These are phyloP conservation scores for Cistogaster globosa DNA, from an alignment of 2,888 invertebrate genomes.

Conservation along the genomic window DNA sequence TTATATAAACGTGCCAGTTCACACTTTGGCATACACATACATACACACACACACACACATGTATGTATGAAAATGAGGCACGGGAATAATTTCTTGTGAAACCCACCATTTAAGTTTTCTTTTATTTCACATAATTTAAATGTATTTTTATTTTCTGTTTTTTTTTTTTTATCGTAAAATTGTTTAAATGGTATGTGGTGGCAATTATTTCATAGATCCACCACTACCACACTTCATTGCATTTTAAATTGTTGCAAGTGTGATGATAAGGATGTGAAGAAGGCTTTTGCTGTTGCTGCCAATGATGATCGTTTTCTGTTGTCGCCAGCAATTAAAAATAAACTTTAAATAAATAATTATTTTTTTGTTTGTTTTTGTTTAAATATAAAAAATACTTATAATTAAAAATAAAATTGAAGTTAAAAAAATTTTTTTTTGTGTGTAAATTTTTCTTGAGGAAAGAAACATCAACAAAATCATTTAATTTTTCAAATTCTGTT, in stretches of 20 bases:
- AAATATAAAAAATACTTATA: slow-evolving; percentile 24
- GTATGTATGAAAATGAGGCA: slow-evolving; percentile 59
- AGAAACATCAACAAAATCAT: slow-evolving; percentile 40
- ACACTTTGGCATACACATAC: slow-evolving; percentile 13
- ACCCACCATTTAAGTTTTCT: not conserved
- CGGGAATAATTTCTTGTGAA: slow-evolving; percentile 32
- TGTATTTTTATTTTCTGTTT: slow-evolving; percentile 24
- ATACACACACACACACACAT: not conserved
- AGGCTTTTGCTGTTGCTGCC: not conserved
- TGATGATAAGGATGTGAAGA: slow-evolving; percentile 30
- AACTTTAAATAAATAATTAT: slow-evolving; percentile 53
- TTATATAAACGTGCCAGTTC: slow-evolving; percentile 67
- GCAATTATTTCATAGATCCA: slow-evolving; percentile 65
- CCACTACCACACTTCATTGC: slow-evolving; percentile 58
- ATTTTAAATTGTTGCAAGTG: slow-evolving; percentile 52
- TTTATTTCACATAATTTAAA: slow-evolving; percentile 1
- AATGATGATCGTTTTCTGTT: slow-evolving; percentile 69
- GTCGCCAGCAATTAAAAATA: slow-evolving; percentile 72
- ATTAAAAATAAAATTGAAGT: slow-evolving; percentile 47
- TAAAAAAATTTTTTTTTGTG: not conserved
- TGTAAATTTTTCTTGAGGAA: not conserved
- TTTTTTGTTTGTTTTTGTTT: not conserved
- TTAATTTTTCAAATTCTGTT: slow-evolving; percentile 43
- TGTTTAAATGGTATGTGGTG: slow-evolving; percentile 62
- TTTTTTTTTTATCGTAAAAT: slow-evolving; percentile 10